Evolutionary conservation across 1,140 invertebrate genomes (phyloP).

Genomic region (Trichoplusia ni): DNA sequence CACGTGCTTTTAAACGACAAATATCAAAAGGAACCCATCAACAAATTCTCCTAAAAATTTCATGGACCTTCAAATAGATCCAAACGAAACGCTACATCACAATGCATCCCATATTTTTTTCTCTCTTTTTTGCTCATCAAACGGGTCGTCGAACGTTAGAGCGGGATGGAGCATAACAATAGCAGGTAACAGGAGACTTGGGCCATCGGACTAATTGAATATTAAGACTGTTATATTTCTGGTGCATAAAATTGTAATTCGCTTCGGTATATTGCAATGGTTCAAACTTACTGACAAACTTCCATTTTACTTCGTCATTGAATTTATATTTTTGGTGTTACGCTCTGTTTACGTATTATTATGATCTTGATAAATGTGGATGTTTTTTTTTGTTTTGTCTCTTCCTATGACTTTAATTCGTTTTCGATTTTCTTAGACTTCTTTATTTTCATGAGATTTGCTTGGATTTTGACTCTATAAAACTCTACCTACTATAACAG

Average conservation of each 20-base stretch:
- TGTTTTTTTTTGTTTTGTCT: neutral
- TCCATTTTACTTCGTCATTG: slow-evolving; percentile 5
- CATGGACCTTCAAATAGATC: slow-evolving; percentile 8
- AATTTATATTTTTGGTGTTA: slow-evolving; percentile 4
- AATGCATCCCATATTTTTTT: slow-evolving; percentile 15
- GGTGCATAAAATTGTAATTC: slow-evolving; percentile 34
- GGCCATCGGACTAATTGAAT: slow-evolving; percentile 30
- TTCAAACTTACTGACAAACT: no score
- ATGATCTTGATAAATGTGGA: neutral
- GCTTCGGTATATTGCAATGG: neutral
- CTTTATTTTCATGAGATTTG: no score
- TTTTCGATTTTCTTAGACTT: no score
- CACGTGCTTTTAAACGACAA: neutral
- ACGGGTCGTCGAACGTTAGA: slow-evolving; percentile 28
- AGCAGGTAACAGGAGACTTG: slow-evolving; percentile 26
- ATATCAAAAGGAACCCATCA: slow-evolving; percentile 1
- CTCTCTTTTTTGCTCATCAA: slow-evolving; percentile 6
- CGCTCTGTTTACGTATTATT: slow-evolving; percentile 16
- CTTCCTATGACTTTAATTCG: no score
- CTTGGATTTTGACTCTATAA: no score
- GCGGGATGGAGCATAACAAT: slow-evolving; percentile 21
- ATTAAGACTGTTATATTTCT: slow-evolving; percentile 23
- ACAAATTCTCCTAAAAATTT: slow-evolving; percentile 21
- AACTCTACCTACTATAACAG: no score
- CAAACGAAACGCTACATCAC: neutral